Evolutionary conservation across 2,888 invertebrate genomes (phyloP), one percentile per base, ranked within the genome.

Genomic region (Latrodectus elegans): DNA sequence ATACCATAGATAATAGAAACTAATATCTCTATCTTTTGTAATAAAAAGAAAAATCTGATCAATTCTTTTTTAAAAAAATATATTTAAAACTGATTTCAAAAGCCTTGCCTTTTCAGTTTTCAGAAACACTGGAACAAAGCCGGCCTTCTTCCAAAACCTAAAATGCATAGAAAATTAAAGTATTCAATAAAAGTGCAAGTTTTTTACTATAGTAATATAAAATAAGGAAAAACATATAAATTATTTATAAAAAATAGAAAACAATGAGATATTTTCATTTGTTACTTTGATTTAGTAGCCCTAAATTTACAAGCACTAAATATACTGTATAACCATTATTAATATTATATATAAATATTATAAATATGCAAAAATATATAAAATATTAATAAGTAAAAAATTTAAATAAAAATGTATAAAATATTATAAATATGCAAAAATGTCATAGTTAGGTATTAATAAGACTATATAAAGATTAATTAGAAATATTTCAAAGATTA

Each of bases 101-200:
- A 38, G 38, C 91, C 91, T 91, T 91, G 92, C 93, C 11, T 92
- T 86, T 65, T 93, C 93, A 91, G 93, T 96, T 94, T 96, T 94
- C 22, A 98, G 92, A 93, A 99, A 99, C 10, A 98, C 96, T 0
- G 99, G 99, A 74, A 96, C 94, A 92, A 96, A 99, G 90, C 94
- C 94, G 84, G 94, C 92, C 88, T 94, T 93, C 92, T 96, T 96
- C 99, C 99, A 99, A 93, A 99, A 94, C 89, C 93, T 93, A 86
- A 89, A 90, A 38, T 38, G 6, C 38, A 38, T 38, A 38, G 38
- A 38, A 38, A 38, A 38, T 38, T 4, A 64, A 64, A 64, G 1
- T 64, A n/a, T 64, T n/a, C 17, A n/a, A 64, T 64, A 17, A 64
- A n/a, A 11, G 22, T 14, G 38, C 15, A 68, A 38, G 11, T 17